Evolutionary conservation across 92 coral and sea anemone genomes (phyloP), one percentile per base, ranked within the genome.

Genomic region (Umimayanthus chanpuru): DNA sequence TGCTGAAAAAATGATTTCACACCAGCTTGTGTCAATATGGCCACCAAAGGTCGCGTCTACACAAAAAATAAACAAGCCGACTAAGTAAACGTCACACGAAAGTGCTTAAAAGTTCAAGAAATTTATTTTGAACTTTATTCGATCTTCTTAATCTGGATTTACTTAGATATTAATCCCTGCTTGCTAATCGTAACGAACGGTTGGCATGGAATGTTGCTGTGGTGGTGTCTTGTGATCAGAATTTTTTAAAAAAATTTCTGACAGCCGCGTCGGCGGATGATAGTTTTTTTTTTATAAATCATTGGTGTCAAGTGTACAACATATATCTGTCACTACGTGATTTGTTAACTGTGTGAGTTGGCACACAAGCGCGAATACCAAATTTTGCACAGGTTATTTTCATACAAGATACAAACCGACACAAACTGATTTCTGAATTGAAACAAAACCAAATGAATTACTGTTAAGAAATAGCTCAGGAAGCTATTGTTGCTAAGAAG

Each of bases 31-130:
- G 86, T 70, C 53, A 82, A 82, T 61, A 82, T 36, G 86, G 15
- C 20, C 28, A 14, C 30, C 4, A 1, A 47, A 25, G 28, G 12
- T 49, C 11, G 25, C 55, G 77, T 83, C 67, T 82, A 68, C 86
- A 68, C 61, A 82, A 82, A 82, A 7, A 82, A 58, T 83, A 67
- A 70, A 70, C 36, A 65, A 6, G n/a, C 41, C 38, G 66, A 29
- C 76, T 64, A 66, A 40, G n/a, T 25, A 68, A 83, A 68, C 65
- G 25, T 43, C 30, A 32, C 26, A 40, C 28, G 43, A 75, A 5
- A 73, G 75, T 73, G 18, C 44, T 5, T 20, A 0, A 61, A 74
- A 38, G 12, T 18, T 39, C 6, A 14, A 32, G 21, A 32, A 73
- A 3, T 5, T 39, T n/a, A 9, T 74, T 39, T 16, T 74, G 12